A percentile compares a stretch with the other conserved stretches of the same genome.
Evolutionary conservation across 2,797 vertebrate genomes (phyloP).

Genomic region (Podarcis lilfordi): DNA sequence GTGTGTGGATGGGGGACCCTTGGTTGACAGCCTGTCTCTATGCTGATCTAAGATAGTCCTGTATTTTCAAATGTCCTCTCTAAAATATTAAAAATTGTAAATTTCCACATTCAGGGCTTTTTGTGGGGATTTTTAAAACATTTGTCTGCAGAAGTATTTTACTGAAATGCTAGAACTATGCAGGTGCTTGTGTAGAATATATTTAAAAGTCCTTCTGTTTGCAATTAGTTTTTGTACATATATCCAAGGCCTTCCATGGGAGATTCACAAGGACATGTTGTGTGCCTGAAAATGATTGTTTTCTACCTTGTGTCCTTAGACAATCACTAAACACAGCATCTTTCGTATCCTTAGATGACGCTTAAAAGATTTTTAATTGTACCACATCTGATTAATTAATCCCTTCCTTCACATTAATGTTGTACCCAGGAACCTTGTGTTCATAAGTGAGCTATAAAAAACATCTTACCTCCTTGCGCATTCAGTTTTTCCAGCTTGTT

Average conservation of each 20-base stretch:
- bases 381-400: slow-evolving; percentile 38
- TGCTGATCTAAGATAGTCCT: background rate
- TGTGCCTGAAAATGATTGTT: background rate
- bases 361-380: slow-evolving; percentile 39
- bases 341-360: slow-evolving; percentile 28
- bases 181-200: background rate
- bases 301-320: slow-evolving; percentile 23
- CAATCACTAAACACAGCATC: background rate
- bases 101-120: background rate
- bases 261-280: background rate
- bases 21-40: background rate
- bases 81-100: background rate
- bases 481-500: slow-evolving; percentile 38
- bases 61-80: background rate
- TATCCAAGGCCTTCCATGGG: background rate
- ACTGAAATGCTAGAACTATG: background rate
- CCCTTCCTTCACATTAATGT: background rate
- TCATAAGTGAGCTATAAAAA: slow-evolving; percentile 42
- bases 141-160: background rate
- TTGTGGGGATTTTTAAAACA: background rate
- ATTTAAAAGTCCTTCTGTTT: background rate
- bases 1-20: too few relatives aligned
- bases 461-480: slow-evolving; percentile 4
- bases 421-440: slow-evolving; percentile 28
- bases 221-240: background rate